Conservation (phyloP, 1,140 invertebrate species). For the Saccostrea echinata region DNA sequence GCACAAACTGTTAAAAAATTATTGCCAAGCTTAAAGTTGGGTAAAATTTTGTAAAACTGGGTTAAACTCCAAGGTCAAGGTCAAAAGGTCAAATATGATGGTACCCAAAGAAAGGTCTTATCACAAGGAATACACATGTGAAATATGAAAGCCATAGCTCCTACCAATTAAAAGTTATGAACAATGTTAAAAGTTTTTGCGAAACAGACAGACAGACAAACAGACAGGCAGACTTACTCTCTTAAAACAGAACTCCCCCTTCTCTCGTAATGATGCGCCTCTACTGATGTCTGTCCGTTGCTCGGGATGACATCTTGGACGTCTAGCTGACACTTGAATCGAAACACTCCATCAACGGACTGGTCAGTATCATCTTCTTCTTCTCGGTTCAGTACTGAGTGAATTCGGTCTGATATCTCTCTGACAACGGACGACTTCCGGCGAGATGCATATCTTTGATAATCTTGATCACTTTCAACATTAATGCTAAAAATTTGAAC, state of each 20-base stretch:
- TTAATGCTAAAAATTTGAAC: background rate
- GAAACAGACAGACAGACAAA: too few relatives aligned
- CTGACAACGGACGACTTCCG: background rate
- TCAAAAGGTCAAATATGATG: too few relatives aligned
- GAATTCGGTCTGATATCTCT: background rate
- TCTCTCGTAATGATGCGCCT: background rate
- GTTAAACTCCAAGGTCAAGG: too few relatives aligned
- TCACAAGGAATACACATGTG: too few relatives aligned
- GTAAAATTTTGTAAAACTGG: too few relatives aligned
- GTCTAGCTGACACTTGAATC: background rate
- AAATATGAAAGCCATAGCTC: too few relatives aligned
- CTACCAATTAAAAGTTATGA: too few relatives aligned
- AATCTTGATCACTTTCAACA: background rate
- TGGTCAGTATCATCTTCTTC: background rate
- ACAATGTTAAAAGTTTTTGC: too few relatives aligned
- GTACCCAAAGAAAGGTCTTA: too few relatives aligned
- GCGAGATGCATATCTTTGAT: constrained; percentile 15
- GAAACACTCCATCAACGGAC: background rate
- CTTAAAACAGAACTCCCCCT: background rate
- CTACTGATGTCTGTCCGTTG: background rate
- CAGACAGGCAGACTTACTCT: background rate
- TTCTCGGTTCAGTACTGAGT: constrained; percentile 16
- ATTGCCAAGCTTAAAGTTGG: too few relatives aligned
- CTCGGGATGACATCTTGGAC: background rate
- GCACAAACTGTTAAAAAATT: too few relatives aligned